Base-by-base conservation (phyloP, 2,888 invertebrate genomes). In the Meteorus colon region DNA sequence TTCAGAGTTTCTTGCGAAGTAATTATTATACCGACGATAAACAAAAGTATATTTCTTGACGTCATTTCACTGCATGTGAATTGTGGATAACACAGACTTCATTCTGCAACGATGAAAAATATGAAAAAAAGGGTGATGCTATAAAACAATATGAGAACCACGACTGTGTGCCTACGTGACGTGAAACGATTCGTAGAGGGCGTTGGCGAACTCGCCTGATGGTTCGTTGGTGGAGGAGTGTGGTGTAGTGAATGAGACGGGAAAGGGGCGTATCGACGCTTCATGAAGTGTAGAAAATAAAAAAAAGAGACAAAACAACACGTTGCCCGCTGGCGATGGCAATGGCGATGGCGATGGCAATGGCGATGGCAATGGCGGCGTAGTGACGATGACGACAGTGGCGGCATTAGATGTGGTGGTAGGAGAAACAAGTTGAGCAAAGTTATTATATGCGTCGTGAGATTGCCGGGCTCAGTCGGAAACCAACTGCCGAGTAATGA, bases 401-500 rank as follows among this genome's bases (percentile, higher is more conserved):
- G 6, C n/a, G 31, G 65, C n/a, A 51, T 4, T 19, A 24, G 48
- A 45, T 4, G 27, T 55, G 59, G 67, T 76, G 37, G 78, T 70
- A 74, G 76, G 80, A 78, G 79, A 69, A 82, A 79, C 76, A 80
- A 80, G 78, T 19, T 72, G 80, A 76, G 82, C 65, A 72, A 68
- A 76, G 70, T 79, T 81, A 81, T 76, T 83, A 82, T 73, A 66
- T 62, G 66, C 48, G 60, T 81, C 79, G 84, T 83, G 81, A 83
- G 81, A 76, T 84, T 84, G 81, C 59, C 41, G 74, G 65, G 78
- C 78, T 87, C 87, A 89, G 89, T 89, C 88, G 89, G 89, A 87
- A 89, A 89, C 88, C 88, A 89, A 81, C 89, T 88, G 89, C 87
- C 87, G 88, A 88, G 86, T 89, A 86, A 86, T 85, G 86, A 87